A percentile compares a stretch with the other conserved stretches of the same genome.
Evolutionary conservation across 2,797 vertebrate genomes (phyloP).

Genomic region (Galagoides demidoff): DNA sequence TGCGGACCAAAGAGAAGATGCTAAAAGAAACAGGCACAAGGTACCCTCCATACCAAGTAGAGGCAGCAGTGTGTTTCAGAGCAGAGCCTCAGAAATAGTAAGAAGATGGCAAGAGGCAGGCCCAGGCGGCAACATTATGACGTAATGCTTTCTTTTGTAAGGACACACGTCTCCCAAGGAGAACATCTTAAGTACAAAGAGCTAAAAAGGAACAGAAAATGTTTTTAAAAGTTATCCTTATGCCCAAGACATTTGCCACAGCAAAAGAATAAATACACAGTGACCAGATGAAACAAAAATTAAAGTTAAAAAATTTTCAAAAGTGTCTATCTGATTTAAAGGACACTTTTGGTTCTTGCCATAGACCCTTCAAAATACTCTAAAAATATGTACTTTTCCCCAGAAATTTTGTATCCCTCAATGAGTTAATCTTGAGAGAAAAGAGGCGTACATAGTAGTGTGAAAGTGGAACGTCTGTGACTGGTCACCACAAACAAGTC

Average conservation of each 20-base stretch:
- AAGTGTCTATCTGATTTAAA: background rate
- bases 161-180: background rate
- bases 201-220: conserved; percentile 29
- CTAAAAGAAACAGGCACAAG: background rate
- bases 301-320: conserved; percentile 37
- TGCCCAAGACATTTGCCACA: background rate
- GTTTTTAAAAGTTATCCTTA: background rate
- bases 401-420: background rate
- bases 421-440: background rate
- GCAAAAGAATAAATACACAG: background rate
- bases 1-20: background rate
- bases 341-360: background rate
- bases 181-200: background rate
- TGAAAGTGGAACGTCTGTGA: background rate
- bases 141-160: background rate
- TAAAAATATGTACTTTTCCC: background rate
- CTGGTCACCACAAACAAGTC: background rate
- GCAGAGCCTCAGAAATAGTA: background rate
- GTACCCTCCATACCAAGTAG: background rate
- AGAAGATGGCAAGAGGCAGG: background rate
- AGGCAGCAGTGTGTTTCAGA: background rate
- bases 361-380: background rate
- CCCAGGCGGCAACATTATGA: background rate
- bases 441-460: background rate
- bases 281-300: conserved; percentile 12